Base-by-base conservation (phyloP, 2,888 invertebrate genomes). In the Drosophila helvetica region DNA sequence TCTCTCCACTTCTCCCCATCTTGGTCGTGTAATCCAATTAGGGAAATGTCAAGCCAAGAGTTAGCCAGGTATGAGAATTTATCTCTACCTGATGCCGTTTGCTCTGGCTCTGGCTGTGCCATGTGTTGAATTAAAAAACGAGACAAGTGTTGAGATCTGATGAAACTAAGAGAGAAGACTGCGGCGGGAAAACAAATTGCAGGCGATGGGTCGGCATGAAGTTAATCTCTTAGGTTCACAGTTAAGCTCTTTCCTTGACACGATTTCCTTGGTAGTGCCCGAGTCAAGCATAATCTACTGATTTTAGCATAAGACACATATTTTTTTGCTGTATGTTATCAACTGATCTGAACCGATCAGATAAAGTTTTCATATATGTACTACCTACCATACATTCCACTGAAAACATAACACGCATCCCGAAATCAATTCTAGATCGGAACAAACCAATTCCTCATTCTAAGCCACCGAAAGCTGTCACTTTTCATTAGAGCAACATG, bases 401-500 rank as follows among this genome's bases (percentile, higher is more conserved):
- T 12, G 58, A 63, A 61, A 55, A 65, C 30, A 17, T 10, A 5
- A 22, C 9, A 18, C 12, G 17, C 9, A 64, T 59, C 46, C 57
- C 57, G 33, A 71, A 68, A 75, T 73, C 74, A 75, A 75, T 67
- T 71, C 64, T 48, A 43, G 56, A 48, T 47, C 27, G 53, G 57
- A 63, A 50, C 38, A 48, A 46, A 73, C 38, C 15, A 38, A n/a
- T 38, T 75, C 66, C 80, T 60, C 62, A 70, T 69, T 65, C 68
- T 74, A 78, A 60, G 65, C 79, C 73, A 62, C 73, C 54, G 55
- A 86, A 83, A 86, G 64, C 84, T 88, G 85, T 81, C 85, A 86
- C 84, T 81, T 88, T 88, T 88, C 81, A 88, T 88, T 85, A 86
- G 75, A 80, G 77, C 43, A 71, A 72, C 74, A 87, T 51, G 79